phyloP scores from a whole-genome alignment of 2,888 invertebrate genomes.

The Bombylius discolor region DNA sequence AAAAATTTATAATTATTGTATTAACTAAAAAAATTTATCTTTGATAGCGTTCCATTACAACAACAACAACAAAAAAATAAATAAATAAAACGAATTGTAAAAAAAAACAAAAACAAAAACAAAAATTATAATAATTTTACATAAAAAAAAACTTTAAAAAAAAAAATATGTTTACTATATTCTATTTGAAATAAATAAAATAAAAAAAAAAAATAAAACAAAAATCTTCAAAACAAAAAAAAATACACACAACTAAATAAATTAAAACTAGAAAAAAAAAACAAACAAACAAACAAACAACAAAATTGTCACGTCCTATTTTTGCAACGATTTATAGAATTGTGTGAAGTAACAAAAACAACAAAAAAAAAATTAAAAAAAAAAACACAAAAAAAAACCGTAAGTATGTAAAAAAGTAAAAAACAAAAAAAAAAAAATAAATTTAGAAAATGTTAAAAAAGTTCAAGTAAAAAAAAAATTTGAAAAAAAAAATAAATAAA shows the following conservation, averaged over 20 bases:
- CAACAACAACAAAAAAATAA: too few relatives aligned
- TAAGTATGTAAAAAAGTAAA: neutral
- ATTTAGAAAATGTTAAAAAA: constrained; percentile 1
- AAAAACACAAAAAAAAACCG: constrained; percentile 2
- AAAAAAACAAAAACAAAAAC: constrained; percentile 1
- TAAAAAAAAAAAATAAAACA: too few relatives aligned
- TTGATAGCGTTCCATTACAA: too few relatives aligned
- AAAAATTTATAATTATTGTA: too few relatives aligned
- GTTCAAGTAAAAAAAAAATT: too few relatives aligned
- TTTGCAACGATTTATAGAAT: constrained; percentile 32
- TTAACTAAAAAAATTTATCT: too few relatives aligned
- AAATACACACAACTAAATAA: neutral
- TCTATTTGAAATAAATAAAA: too few relatives aligned
- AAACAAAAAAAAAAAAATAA: neutral
- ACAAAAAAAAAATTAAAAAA: constrained; percentile 14
- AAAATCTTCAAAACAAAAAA: too few relatives aligned
- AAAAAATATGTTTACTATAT: too few relatives aligned
- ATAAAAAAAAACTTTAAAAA: too few relatives aligned
- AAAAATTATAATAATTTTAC: neutral
- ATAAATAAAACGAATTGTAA: neutral
- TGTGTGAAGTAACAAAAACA: constrained; percentile 10
- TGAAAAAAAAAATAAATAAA: too few relatives aligned
- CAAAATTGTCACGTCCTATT: constrained; percentile 34
- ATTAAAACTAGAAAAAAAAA: neutral
- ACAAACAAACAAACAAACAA: constrained; percentile 1